These are phyloP conservation scores for Mesoclemmys tuberculata DNA, from an alignment of 2,113 vertebrate genomes.

Conservation along the genomic window DNA sequence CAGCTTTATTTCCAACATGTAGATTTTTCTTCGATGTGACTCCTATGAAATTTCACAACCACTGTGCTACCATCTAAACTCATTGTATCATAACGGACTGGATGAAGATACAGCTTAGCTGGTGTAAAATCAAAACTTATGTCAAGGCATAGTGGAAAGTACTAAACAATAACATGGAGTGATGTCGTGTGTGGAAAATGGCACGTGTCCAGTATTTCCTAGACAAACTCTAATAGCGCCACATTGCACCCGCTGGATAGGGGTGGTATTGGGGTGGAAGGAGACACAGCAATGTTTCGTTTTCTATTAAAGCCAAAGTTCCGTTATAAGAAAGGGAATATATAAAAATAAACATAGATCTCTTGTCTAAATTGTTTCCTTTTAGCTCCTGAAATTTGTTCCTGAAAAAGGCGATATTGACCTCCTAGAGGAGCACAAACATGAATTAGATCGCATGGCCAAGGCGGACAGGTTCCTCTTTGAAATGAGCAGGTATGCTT, in stretches of 20 bases:
- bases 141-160: not conserved
- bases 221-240: not conserved
- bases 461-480: slow-evolving; percentile 97
- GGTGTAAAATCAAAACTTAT: not conserved
- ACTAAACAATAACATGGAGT: not conserved
- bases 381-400: slow-evolving; percentile 95
- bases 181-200: not conserved
- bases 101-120: not conserved
- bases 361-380: not conserved
- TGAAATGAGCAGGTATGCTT: slow-evolving; percentile 96
- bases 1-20: not conserved
- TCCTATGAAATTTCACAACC: not conserved
- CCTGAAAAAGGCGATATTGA: slow-evolving; percentile 97
- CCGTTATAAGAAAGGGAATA: not conserved
- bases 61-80: not conserved
- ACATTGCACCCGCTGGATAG: not conserved
- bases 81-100: not conserved
- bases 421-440: slow-evolving; percentile 95
- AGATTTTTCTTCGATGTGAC: not conserved
- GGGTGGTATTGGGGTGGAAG: not conserved
- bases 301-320: not conserved
- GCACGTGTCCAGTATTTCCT: not conserved
- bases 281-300: not conserved
- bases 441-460: slow-evolving; percentile 97
- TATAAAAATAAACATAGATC: not conserved